Evolutionary conservation across 2,113 vertebrate genomes (phyloP).

Genomic region (Uria aalge): DNA sequence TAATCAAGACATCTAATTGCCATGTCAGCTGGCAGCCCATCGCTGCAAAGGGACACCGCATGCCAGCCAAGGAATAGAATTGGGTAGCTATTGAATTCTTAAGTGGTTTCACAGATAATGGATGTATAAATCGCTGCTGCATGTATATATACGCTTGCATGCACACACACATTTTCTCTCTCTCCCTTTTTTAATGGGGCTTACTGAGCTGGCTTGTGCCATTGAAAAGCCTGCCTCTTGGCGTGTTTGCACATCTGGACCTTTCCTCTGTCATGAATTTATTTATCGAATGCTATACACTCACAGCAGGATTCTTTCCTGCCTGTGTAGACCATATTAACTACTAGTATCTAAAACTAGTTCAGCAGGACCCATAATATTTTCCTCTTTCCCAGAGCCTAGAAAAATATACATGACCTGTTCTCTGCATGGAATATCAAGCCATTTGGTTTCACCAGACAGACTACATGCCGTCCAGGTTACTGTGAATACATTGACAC

Average conservation of each 20-base stretch:
- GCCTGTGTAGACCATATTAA: neutral
- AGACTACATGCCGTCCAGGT: neutral
- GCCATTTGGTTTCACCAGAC: neutral
- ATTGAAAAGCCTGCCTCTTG: neutral
- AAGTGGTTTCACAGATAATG: neutral
- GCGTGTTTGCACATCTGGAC: slow-evolving; percentile 6
- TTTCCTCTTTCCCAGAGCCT: neutral
- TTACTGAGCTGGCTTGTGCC: neutral
- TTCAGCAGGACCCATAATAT: neutral
- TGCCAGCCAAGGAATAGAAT: neutral
- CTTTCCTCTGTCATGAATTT: neutral
- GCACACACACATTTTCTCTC: neutral
- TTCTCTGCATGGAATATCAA: neutral
- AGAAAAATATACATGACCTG: neutral
- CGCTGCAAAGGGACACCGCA: neutral
- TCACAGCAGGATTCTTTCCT: neutral
- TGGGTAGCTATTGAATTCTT: neutral
- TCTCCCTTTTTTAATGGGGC: neutral
- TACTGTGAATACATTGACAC: neutral
- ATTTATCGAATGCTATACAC: neutral
- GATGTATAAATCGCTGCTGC: neutral
- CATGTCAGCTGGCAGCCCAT: neutral
- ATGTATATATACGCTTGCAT: neutral
- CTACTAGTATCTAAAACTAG: neutral
- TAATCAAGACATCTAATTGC: neutral